phyloP scores from a whole-genome alignment of 2,113 vertebrate species.

The Panthera leo region DNA sequence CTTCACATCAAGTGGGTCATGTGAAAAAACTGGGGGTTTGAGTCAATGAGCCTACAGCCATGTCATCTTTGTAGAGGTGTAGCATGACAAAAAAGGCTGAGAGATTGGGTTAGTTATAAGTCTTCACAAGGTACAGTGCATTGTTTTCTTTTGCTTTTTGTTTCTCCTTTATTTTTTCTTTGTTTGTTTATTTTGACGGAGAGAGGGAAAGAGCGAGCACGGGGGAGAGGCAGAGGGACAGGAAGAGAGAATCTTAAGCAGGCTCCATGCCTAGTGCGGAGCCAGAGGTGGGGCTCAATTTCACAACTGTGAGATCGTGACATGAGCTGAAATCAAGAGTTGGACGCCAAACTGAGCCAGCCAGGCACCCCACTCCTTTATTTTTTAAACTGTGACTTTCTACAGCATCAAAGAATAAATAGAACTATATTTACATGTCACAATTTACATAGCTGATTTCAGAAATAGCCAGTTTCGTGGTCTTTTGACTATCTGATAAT shows the following conservation, averaged over 20 bases:
- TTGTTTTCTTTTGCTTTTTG: constrained; percentile 31
- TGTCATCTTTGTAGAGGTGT: background rate
- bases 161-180: constrained; percentile 36
- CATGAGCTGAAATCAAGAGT: too few species aligned
- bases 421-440: constrained; percentile 14
- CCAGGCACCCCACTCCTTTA: too few species aligned
- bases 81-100: background rate
- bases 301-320: too few species aligned
- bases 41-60: background rate
- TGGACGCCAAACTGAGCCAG: too few species aligned
- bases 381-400: background rate
- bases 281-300: too few species aligned
- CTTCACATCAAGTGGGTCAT: background rate
- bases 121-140: background rate
- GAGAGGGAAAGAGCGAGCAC: too few species aligned
- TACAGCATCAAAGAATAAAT: constrained; percentile 31
- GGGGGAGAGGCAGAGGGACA: too few species aligned
- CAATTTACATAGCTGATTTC: constrained; percentile 37
- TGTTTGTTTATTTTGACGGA: too few species aligned
- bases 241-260: too few species aligned
- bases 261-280: too few species aligned
- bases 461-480: constrained; percentile 4
- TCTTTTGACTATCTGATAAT: constrained; percentile 9
- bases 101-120: background rate
- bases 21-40: background rate